These are phyloP conservation scores for Strigamia maritima DNA, from an alignment of 2,888 invertebrate genomes.

Conservation along the genomic window DNA sequence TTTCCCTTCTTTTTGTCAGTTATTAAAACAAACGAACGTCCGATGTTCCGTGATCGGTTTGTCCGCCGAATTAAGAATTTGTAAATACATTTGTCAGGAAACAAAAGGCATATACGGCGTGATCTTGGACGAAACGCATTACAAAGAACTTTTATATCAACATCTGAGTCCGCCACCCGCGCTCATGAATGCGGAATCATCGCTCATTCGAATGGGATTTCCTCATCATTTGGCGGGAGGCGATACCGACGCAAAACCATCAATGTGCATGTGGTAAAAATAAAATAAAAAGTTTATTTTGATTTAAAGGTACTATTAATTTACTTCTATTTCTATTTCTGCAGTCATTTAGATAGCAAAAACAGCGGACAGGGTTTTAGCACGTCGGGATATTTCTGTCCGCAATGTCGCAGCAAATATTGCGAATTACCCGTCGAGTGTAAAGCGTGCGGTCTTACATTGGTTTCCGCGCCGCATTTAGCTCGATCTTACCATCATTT, in stretches of 20 bases:
- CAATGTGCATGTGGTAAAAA: conserved; percentile 86
- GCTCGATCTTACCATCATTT: conserved; percentile 97
- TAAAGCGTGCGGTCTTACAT: conserved; percentile 83
- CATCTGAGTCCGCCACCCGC: conserved; percentile 55
- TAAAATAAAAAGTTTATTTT: not conserved
- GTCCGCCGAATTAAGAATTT: conserved; percentile 91
- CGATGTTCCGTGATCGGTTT: conserved; percentile 92
- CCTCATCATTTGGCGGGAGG: conserved; percentile 70
- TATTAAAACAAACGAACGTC: conserved; percentile 73
- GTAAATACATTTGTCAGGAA: conserved; percentile 75
- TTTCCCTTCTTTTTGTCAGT: conserved; percentile 54
- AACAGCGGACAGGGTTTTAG: conserved; percentile 46
- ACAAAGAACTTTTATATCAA: conserved; percentile 55
- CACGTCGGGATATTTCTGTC: conserved; percentile 56
- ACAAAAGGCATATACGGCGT: conserved; percentile 77
- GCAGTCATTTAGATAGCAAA: conserved; percentile 70
- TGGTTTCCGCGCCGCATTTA: conserved; percentile 96
- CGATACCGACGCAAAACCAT: conserved; percentile 62
- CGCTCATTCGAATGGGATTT: conserved; percentile 90
- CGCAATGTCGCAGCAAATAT: conserved; percentile 93
- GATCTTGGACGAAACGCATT: conserved; percentile 78
- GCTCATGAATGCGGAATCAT: conserved; percentile 61
- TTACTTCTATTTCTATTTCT: conserved; percentile 36
- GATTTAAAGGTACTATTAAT: not conserved
- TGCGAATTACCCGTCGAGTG: conserved; percentile 98